Percentiles rank a stretch among this genome's conserved stretches.
Evolutionary conservation across 2,888 invertebrate species (phyloP).

Genomic region (Melipona bicolor): DNA sequence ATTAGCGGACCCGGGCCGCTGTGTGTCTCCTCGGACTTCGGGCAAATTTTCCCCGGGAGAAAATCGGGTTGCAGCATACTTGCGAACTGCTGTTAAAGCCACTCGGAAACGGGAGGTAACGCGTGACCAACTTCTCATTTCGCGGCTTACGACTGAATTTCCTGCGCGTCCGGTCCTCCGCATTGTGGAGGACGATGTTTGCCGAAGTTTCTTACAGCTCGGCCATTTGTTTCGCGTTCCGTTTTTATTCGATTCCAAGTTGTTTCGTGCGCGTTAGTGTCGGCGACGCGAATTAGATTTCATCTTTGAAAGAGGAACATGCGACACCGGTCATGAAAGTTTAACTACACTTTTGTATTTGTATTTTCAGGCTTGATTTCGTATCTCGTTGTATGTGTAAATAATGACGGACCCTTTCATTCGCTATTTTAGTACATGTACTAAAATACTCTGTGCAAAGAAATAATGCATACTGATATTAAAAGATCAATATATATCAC

Average conservation of each 20-base stretch:
- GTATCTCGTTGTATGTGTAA: no score
- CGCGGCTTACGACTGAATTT: conserved; percentile 19
- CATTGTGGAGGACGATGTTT: background rate
- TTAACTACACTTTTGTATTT: no score
- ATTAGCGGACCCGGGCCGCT: conserved; percentile 26
- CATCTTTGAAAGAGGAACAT: background rate
- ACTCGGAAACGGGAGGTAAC: conserved; percentile 13
- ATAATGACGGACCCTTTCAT: no score
- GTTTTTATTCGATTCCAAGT: background rate
- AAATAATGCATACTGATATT: no score
- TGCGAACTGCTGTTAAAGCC: conserved; percentile 15
- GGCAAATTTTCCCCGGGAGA: conserved; percentile 7
- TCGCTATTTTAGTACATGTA: no score
- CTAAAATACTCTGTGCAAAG: no score
- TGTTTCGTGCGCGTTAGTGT: background rate
- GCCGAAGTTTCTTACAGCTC: conserved; percentile 10
- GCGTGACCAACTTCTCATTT: conserved; percentile 19
- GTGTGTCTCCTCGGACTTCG: background rate
- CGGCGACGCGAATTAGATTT: background rate
- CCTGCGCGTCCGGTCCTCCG: background rate
- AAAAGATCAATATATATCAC: no score
- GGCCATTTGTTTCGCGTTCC: conserved; percentile 11
- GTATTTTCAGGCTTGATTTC: no score
- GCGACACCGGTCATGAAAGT: no score
- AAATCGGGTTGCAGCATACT: conserved; percentile 17